phyloP scores from a whole-genome alignment of 2,888 invertebrate genomes.

The Pristionchus exspectatus region DNA sequence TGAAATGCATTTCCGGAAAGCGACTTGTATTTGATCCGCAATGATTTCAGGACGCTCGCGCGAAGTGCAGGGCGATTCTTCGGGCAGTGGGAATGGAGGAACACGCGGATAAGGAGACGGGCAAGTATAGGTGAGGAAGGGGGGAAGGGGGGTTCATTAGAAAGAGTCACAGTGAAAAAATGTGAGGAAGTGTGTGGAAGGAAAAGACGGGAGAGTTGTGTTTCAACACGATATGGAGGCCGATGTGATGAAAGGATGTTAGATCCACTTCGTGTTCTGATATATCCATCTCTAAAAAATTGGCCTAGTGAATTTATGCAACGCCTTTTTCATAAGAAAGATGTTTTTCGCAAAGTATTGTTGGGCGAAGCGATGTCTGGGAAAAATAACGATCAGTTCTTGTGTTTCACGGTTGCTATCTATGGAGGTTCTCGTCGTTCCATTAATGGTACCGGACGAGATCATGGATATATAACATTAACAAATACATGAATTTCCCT shows the following conservation, averaged over 20 bases:
- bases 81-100: constrained; percentile 69
- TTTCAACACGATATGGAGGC: too few species aligned
- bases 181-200: too few species aligned
- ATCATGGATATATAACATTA: too few species aligned
- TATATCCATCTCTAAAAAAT: too few species aligned
- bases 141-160: not conserved
- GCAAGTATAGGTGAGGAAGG: constrained; percentile 58
- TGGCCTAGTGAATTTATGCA: too few species aligned
- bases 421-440: not conserved
- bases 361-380: too few species aligned
- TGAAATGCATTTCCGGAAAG: not conserved
- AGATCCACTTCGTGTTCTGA: too few species aligned
- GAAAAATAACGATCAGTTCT: not conserved
- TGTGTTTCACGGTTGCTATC: not conserved
- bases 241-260: too few species aligned
- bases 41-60: constrained; percentile 54
- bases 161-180: too few species aligned
- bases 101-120: constrained; percentile 70
- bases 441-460: not conserved
- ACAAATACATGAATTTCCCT: too few species aligned
- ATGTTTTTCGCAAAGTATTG: not conserved
- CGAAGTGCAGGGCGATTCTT: constrained; percentile 61
- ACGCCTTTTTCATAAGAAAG: too few species aligned
- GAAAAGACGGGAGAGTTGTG: too few species aligned
- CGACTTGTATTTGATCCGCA: not conserved